These are phyloP conservation scores for Ephydatia muelleri DNA, from an alignment of 37 sponge, comb jelly and placozoan species.

Conservation along the genomic window DNA sequence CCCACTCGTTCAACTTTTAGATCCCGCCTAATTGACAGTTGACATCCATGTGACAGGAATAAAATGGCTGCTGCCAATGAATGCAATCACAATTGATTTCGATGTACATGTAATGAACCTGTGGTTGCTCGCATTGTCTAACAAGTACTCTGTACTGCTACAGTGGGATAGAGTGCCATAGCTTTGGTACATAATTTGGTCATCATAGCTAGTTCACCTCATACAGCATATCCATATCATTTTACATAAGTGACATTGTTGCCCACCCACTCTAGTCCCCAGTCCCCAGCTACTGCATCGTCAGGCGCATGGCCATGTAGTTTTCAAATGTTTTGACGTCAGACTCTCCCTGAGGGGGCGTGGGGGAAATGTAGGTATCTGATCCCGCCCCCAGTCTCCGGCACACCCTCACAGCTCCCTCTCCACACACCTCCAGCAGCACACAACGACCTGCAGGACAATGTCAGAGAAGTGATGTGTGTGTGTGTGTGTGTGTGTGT, in stretches of 20 bases:
- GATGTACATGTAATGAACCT: too few relatives aligned
- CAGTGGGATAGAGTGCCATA: too few relatives aligned
- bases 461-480: neutral
- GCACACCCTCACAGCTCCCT: constrained; percentile 8
- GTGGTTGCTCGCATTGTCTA: too few relatives aligned
- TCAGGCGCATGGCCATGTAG: constrained; percentile 4
- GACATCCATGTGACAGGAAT: too few relatives aligned
- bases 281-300: constrained; percentile 4
- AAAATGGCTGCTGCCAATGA: too few relatives aligned
- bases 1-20: too few relatives aligned
- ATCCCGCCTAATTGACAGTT: too few relatives aligned
- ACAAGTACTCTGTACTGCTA: too few relatives aligned
- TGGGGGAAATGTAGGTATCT: constrained; percentile 34
- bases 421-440: constrained; percentile 29
- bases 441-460: constrained; percentile 14
- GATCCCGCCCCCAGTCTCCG: neutral
- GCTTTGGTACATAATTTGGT: neutral
- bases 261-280: neutral
- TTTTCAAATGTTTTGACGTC: constrained; percentile 23
- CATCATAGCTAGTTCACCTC: too few relatives aligned
- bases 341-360: constrained; percentile 4
- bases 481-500: neutral
- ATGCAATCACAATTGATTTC: too few relatives aligned
- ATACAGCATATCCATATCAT: neutral
- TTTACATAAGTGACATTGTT: neutral